phyloP scores from a whole-genome alignment of 2,113 vertebrate genomes.

The Penelope pileata region DNA sequence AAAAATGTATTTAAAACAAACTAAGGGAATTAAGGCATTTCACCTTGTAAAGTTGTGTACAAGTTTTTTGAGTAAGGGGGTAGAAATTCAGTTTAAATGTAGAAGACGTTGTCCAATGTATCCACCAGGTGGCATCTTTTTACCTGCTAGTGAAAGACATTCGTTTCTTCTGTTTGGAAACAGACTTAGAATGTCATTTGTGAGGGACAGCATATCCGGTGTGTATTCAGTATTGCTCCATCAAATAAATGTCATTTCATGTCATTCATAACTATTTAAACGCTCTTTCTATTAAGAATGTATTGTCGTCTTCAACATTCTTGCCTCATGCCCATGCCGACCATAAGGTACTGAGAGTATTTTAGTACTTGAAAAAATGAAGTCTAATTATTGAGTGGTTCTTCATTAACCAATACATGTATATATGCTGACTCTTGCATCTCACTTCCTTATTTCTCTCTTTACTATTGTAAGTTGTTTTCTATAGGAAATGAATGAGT shows the following conservation, averaged over 20 bases:
- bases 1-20: not conserved
- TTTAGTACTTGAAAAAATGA: not conserved
- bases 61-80: not conserved
- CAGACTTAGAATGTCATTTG: not conserved
- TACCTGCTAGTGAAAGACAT: not conserved
- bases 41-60: not conserved
- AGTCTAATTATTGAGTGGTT: not conserved
- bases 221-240: not conserved
- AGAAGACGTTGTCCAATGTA: rapidly evolving
- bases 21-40: not conserved
- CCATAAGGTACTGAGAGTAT: not conserved
- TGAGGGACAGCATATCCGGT: not conserved
- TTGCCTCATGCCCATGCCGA: not conserved
- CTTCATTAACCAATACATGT: not conserved
- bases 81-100: not conserved
- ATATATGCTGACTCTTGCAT: not conserved
- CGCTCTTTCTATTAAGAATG: not conserved
- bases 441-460: not conserved
- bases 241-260: not conserved
- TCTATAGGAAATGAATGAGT: not conserved
- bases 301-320: not conserved
- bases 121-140: not conserved
- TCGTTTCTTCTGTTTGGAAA: not conserved
- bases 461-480: not conserved
- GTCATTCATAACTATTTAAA: rapidly evolving